phyloP scores from a whole-genome alignment of 2,797 vertebrate species.

The Macropus fuliginosus region DNA sequence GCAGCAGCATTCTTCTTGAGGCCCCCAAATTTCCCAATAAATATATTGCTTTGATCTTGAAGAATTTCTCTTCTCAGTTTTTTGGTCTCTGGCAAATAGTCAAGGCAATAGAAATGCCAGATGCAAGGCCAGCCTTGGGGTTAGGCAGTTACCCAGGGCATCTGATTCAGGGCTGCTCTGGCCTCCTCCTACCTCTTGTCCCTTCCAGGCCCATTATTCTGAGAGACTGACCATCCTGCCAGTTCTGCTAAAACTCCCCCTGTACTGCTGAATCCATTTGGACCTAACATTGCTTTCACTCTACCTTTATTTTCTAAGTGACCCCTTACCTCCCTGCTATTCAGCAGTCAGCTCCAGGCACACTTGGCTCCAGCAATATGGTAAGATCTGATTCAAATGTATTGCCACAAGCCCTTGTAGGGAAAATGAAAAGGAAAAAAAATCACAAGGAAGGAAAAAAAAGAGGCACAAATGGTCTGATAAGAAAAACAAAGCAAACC shows the following conservation, averaged over 20 bases:
- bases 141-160: neutral
- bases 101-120: conserved; percentile 41
- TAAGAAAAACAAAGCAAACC: conserved; percentile 49
- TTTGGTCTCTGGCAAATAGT: conserved; percentile 44
- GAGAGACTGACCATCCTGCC: neutral
- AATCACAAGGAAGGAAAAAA: conserved; percentile 65
- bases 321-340: conserved; percentile 67
- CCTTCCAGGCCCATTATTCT: conserved; percentile 2
- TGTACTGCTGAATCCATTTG: conserved; percentile 14
- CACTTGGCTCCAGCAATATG: conserved; percentile 71
- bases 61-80: conserved; percentile 7
- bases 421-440: conserved; percentile 53
- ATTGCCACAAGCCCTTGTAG: conserved; percentile 48
- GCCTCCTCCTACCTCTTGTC: neutral
- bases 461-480: conserved; percentile 61
- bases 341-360: conserved; percentile 45
- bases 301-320: neutral
- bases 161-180: neutral
- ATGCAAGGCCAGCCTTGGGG: conserved; percentile 49
- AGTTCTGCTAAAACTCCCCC: neutral
- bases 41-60: neutral
- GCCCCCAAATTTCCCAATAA: neutral
- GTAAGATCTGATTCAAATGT: conserved; percentile 77
- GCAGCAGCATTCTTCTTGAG: neutral
- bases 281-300: neutral